Percentiles rank a stretch among this genome's conserved stretches.
phyloP scores from a whole-genome alignment of 1,140 invertebrate species.

The Psilanteris sp. region DNA sequence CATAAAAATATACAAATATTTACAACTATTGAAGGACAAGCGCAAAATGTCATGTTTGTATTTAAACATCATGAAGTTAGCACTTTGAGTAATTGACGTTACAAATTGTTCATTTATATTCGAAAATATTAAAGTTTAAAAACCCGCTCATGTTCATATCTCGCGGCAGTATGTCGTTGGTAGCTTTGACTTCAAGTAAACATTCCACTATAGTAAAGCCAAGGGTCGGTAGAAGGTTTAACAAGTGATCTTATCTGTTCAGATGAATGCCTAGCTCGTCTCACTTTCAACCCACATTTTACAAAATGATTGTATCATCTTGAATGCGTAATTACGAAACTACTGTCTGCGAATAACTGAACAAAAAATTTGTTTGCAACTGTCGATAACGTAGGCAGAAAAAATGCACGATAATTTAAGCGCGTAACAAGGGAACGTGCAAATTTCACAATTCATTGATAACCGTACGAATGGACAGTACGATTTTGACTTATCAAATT shows the following conservation, averaged over 20 bases:
- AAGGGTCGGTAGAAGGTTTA: constrained; percentile 56
- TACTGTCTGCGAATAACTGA: constrained; percentile 8
- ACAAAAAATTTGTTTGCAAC: constrained; percentile 18
- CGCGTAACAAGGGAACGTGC: too few species aligned
- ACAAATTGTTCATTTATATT: not conserved
- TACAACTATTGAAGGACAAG: too few species aligned
- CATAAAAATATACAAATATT: too few species aligned
- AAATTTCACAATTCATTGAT: too few species aligned
- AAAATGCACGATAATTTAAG: too few species aligned
- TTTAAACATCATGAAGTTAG: too few species aligned
- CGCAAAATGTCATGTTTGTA: too few species aligned
- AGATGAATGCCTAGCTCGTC: constrained; percentile 63
- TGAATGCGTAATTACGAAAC: constrained; percentile 55
- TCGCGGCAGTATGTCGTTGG: constrained; percentile 56
- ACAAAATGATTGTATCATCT: constrained; percentile 59
- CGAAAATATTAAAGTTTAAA: not conserved
- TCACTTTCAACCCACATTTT: constrained; percentile 53
- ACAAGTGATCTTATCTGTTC: constrained; percentile 67
- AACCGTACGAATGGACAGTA: too few species aligned
- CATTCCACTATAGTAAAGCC: constrained; percentile 34
- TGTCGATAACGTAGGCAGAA: constrained; percentile 13
- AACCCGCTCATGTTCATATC: constrained; percentile 28
- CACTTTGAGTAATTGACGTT: not conserved
- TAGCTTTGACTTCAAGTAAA: constrained; percentile 49
- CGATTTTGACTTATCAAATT: too few species aligned